Conservation (phyloP, 2,797 vertebrate genomes). For the Epinephelus malabaricus region DNA sequence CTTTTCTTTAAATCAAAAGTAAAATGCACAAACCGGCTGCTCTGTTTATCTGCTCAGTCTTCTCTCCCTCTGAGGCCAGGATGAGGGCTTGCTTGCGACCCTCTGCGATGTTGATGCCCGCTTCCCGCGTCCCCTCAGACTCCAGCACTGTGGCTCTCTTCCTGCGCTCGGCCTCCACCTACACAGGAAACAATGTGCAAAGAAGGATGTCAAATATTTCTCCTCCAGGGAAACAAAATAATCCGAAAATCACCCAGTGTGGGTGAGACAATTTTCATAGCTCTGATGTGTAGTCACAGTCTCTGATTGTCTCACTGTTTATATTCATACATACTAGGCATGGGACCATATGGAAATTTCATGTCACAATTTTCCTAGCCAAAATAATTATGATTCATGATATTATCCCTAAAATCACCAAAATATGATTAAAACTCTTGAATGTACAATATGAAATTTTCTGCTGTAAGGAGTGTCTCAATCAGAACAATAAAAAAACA, state of each 20-base stretch:
- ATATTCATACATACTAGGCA: no score
- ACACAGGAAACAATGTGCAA: neutral
- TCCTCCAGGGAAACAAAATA: conserved; percentile 9
- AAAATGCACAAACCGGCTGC: conserved; percentile 83
- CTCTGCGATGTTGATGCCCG: conserved; percentile 95
- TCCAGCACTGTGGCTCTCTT: conserved; percentile 97
- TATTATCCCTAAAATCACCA: no score
- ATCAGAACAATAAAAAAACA: no score
- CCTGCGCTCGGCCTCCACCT: conserved; percentile 96
- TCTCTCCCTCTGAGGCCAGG: conserved; percentile 94
- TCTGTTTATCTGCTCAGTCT: conserved; percentile 85
- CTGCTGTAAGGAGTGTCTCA: no score
- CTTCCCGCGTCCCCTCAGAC: conserved; percentile 94
- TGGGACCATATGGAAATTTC: no score
- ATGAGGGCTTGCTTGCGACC: conserved; percentile 97
- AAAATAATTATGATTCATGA: no score
- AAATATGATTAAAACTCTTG: no score
- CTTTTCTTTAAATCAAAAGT: conserved; percentile 15
- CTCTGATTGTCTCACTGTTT: no score
- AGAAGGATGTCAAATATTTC: conserved; percentile 11
- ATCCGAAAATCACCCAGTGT: conserved; percentile 19
- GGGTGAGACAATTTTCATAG: neutral
- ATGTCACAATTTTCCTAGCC: no score
- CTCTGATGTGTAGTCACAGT: neutral
- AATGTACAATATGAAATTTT: no score